Evolutionary conservation across 2,888 invertebrate genomes (phyloP), one percentile per base, ranked within the genome.

Genomic region (Latrodectus elegans): DNA sequence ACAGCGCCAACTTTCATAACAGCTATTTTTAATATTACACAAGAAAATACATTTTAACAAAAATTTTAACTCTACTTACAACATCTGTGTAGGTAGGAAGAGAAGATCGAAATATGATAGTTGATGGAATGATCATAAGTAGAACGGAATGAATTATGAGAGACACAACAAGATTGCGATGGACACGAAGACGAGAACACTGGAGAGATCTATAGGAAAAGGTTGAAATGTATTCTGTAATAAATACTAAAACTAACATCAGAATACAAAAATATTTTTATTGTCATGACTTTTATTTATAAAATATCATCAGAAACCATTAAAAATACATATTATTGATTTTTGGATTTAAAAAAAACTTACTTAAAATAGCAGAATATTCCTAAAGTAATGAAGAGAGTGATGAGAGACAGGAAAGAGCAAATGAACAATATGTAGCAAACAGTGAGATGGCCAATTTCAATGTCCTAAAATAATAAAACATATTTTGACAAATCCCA

Each of bases 361-460:
- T 91, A 93, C 93, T 92, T 92, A 91, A 93, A 93, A 89, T 92
- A 92, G 86, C 91, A 91, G 91, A 93, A 93, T 74, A 93, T 92
- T 90, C 92, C 92, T 60, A 93, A 91, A 0, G 93, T 92, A 73
- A 92, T 89, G 52, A 91, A 81, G 8, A 93, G 91, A 17, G 92
- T 91, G 65, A 92, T 89, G 38, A 93, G 90, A 0, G 93, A 93
- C 22, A 92, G 90, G 67, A 92, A 91, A 51, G 92, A 92, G 55
- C 92, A 91, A 64, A 92, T 91, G 90, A 93, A 93, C 79, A 92
- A 91, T 74, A 93, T 92, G 89, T 92, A 92, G 70, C 92, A 91
- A 71, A 92, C 91, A 4, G 92, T 91, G 51, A 91, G 84, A 14
- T 90, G 90, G 8, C 89, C 88, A 4, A 80, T 76, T 53, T 64